phyloP scores from a whole-genome alignment of 2,888 invertebrate species.

The Liopterus haemorrhoidalis region DNA sequence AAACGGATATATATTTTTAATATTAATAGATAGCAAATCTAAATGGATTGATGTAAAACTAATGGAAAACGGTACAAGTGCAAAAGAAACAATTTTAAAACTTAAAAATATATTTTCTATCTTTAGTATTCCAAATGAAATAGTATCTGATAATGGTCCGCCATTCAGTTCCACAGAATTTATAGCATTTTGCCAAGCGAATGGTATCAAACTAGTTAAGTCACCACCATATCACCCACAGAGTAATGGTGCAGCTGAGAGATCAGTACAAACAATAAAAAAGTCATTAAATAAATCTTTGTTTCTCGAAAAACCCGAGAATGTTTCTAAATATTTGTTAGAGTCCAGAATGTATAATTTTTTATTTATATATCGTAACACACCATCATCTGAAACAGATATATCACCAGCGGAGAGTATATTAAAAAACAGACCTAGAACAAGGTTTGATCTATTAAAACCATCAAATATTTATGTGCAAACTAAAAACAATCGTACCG shows the following conservation, averaged over 20 bases:
- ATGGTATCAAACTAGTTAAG: slow-evolving; percentile 27
- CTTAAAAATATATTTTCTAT: slow-evolving; percentile 6
- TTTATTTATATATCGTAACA: slow-evolving; percentile 21
- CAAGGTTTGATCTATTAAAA: slow-evolving; percentile 11
- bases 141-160: slow-evolving; percentile 20
- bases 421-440: slow-evolving; percentile 21
- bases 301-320: slow-evolving; percentile 1
- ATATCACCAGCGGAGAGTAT: slow-evolving; percentile 19
- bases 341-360: slow-evolving; percentile 12
- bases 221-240: slow-evolving; percentile 31
- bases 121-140: slow-evolving; percentile 12
- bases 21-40: slow-evolving; percentile 11
- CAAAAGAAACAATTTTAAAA: slow-evolving; percentile 15
- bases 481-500: not conserved
- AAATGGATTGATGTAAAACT: slow-evolving; percentile 17
- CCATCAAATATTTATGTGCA: not conserved
- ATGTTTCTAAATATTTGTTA: slow-evolving; percentile 17
- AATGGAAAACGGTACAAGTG: slow-evolving; percentile 10
- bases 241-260: slow-evolving; percentile 30
- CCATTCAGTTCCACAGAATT: slow-evolving; percentile 18
- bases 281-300: slow-evolving; percentile 26
- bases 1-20: slow-evolving; percentile 3
- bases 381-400: slow-evolving; percentile 24
- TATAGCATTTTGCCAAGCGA: slow-evolving; percentile 11
- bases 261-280: slow-evolving; percentile 29